Evolutionary conservation across 2,797 vertebrate species (phyloP).

Genomic region (Lophotriccus pileatus): DNA sequence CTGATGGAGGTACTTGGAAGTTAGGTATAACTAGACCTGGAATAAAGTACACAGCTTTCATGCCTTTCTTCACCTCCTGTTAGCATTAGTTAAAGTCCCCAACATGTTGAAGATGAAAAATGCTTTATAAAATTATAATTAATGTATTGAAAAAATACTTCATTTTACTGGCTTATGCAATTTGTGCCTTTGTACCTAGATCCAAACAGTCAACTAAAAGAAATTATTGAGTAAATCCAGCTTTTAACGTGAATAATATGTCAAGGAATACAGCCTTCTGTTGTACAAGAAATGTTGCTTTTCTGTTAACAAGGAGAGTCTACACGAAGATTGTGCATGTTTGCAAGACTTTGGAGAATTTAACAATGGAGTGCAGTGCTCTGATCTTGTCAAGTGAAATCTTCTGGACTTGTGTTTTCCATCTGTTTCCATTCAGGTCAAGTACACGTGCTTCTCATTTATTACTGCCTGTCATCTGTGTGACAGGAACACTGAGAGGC

Average conservation of each 20-base stretch:
- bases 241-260: not conserved
- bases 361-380: not conserved
- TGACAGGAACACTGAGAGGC: not conserved
- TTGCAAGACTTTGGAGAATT: not conserved
- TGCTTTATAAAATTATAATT: not conserved
- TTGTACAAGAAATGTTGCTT: not conserved
- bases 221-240: not conserved
- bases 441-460: not conserved
- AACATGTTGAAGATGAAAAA: not conserved
- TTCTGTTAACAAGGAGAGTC: not conserved
- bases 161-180: not conserved
- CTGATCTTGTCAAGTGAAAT: not conserved
- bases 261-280: not conserved
- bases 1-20: not conserved
- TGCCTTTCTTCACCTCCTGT: not conserved
- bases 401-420: not conserved
- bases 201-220: not conserved
- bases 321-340: not conserved
- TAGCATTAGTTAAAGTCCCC: not conserved
- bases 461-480: not conserved
- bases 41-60: not conserved
- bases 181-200: not conserved
- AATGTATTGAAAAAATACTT: not conserved
- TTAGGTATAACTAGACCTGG: not conserved
- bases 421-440: constrained; percentile 6